Evolutionary conservation across 1,140 invertebrate species (phyloP), one percentile per base, ranked within the genome.

Genomic region (Metopolophium dirhodum): DNA sequence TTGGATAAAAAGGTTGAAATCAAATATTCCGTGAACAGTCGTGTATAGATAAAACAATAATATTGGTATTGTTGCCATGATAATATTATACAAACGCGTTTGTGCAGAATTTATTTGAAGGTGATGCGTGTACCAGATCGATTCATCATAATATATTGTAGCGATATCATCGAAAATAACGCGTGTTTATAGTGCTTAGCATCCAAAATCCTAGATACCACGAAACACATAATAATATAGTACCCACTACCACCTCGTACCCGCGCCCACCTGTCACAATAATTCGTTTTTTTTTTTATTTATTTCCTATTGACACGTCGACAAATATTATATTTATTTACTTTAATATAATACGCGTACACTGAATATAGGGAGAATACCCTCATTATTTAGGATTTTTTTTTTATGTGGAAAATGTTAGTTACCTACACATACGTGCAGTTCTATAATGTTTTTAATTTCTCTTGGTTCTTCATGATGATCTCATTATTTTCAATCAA

Each of bases 101-200:
- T 77, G n/a, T n/a, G 61, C 61, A 77, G 61, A 77, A 77, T 77
- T 77, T 77, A 77, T 77, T 77, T 77, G 61, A 77, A 77, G n/a
- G 61, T 77, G 14, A 77, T n/a, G 61, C n/a, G 61, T 77, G 30
- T 77, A 77, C 61, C n/a, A 77, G n/a, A 77, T 77, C 61, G n/a
- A 77, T 77, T 77, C 61, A 77, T 77, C 61, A 77, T 77, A 35
- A 18, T n/a, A 61, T 30, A 61, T 61, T n/a, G 61, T 18, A n/a
- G 61, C 30, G 61, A 77, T 77, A 35, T n/a, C 61, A 77, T 77
- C 14, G n/a, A 77, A 77, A 77, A 77, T 20, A 77, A 77, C 61
- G 61, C 61, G 4, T 77, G 61, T n/a, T 77, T 77, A 77, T 4
- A n/a, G 61, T 77, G 30, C 11, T 77, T 77, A 68, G n/a, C 4